phyloP scores from a whole-genome alignment of 2,113 vertebrate genomes.

The Pan troglodytes region NHGRI_mPanTro3-v2.1_pri NC_072401.2:176969501-176970000 shows the following conservation, averaged over 20 bases:
- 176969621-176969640: background rate
- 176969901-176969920: background rate
- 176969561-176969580: background rate
- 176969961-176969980: background rate
- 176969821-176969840: slow-evolving; percentile 30
- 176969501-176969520: background rate
- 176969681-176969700: slow-evolving; percentile 28
- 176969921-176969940: background rate
- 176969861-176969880: background rate
- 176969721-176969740: slow-evolving; percentile 23
- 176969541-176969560: background rate
- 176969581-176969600: background rate
- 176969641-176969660: slow-evolving; percentile 16
- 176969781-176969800: slow-evolving; percentile 50
- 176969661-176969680: background rate
- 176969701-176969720: slow-evolving; percentile 1
- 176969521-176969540: background rate
- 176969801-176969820: slow-evolving; percentile 50
- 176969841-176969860: slow-evolving; percentile 18
- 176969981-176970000: background rate
- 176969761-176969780: slow-evolving; percentile 38
- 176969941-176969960: slow-evolving; percentile 5
- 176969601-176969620: background rate
- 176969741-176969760: slow-evolving; percentile 47
- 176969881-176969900: background rate